Conservation (phyloP, 1,140 invertebrate genomes). For the Homarus americanus region DNA sequence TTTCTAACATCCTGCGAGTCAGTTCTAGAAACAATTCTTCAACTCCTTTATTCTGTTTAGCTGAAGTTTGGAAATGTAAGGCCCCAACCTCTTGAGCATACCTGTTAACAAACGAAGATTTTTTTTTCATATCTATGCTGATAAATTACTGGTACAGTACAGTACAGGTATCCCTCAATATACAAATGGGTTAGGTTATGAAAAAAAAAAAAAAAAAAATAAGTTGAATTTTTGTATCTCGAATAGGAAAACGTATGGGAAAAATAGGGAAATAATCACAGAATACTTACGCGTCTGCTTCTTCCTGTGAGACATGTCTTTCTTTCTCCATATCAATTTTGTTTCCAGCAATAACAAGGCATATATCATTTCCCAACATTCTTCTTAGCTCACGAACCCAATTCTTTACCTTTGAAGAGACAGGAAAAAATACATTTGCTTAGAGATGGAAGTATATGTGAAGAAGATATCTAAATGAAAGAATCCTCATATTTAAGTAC, state of each 20-base stretch:
- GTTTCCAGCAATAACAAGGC: conserved; percentile 96
- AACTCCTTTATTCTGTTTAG: conserved; percentile 95
- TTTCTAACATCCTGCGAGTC: conserved; percentile 84
- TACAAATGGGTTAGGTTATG: too few relatives aligned
- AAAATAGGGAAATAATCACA: not conserved
- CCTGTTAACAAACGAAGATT: conserved; percentile 78
- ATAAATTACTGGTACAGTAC: too few relatives aligned
- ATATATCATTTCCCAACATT: conserved; percentile 96
- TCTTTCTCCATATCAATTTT: conserved; percentile 98
- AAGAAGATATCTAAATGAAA: too few relatives aligned
- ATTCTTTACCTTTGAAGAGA: conserved; percentile 88
- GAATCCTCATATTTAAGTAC: too few relatives aligned
- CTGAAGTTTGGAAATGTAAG: conserved; percentile 96
- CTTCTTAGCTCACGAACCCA: conserved; percentile 99
- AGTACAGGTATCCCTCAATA: too few relatives aligned
- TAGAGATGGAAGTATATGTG: not conserved
- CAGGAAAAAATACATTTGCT: not conserved
- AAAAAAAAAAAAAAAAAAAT: too few relatives aligned
- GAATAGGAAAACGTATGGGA: too few relatives aligned
- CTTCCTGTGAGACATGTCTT: conserved; percentile 88
- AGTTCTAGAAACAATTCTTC: conserved; percentile 95
- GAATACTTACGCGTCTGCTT: conserved; percentile 89
- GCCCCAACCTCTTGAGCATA: conserved; percentile 95
- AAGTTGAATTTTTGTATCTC: too few relatives aligned
- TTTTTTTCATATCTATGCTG: not conserved